phyloP scores from a whole-genome alignment of 2,797 vertebrate species.

The Thamnophis elegans region DNA sequence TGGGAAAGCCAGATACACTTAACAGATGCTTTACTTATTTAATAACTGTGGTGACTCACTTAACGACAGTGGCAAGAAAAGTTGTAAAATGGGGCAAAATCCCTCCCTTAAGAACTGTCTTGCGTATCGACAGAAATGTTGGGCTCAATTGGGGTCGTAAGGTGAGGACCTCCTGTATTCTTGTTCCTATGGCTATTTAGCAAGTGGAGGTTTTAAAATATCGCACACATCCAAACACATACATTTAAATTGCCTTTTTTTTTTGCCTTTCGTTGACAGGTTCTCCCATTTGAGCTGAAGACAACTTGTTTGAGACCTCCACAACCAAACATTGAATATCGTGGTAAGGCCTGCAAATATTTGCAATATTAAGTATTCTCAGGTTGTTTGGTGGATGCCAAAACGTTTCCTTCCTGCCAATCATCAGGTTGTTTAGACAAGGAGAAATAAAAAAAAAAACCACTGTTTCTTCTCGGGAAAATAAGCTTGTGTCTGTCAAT shows the following conservation, averaged over 20 bases:
- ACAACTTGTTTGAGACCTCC: constrained; percentile 60
- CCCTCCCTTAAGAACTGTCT: neutral
- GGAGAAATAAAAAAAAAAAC: constrained; percentile 10
- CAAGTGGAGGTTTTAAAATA: constrained; percentile 63
- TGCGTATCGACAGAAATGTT: neutral
- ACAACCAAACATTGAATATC: constrained; percentile 64
- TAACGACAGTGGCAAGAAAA: neutral
- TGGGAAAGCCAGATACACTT: neutral
- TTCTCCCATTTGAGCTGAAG: constrained; percentile 56
- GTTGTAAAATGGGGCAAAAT: neutral
- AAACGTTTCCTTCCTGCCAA: neutral
- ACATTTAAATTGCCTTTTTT: constrained; percentile 63
- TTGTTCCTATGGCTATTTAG: constrained; percentile 34
- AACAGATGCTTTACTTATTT: neutral
- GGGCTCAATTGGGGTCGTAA: neutral
- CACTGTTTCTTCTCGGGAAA: constrained; percentile 26
- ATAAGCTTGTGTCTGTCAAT: constrained; percentile 10
- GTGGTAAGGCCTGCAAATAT: constrained; percentile 70
- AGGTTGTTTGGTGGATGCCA: neutral
- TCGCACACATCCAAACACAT: constrained; percentile 28
- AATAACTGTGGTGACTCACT: neutral
- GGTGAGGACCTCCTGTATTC: neutral
- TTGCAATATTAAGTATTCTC: constrained; percentile 10
- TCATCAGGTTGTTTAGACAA: neutral
- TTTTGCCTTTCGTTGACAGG: constrained; percentile 73